Conservation (phyloP, 2,113 vertebrate genomes). For the Brachypteracias leptosomus region DNA sequence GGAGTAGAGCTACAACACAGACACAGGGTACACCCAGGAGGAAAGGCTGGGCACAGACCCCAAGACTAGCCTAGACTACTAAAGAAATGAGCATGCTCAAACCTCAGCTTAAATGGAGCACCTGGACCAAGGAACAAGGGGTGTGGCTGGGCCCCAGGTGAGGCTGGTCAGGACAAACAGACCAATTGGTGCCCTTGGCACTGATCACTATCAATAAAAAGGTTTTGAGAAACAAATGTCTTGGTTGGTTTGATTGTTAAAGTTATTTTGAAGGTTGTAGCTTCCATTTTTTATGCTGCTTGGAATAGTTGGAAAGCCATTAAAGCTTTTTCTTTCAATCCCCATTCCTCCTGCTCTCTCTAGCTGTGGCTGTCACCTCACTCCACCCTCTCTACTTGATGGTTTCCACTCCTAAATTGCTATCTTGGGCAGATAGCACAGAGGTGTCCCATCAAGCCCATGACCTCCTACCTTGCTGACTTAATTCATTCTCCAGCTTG, state of each 20-base stretch:
- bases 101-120: not conserved
- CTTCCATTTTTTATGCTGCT: not conserved
- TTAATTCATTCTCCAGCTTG: not conserved
- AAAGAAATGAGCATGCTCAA: accelerated
- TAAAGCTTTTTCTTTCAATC: not conserved
- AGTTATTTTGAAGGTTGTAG: not conserved
- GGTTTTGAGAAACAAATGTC: not conserved
- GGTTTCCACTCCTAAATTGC: not conserved
- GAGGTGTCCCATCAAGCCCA: not conserved
- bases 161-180: not conserved
- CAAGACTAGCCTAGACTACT: accelerated
- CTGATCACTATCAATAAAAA: not conserved
- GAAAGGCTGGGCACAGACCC: accelerated
- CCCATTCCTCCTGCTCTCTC: not conserved
- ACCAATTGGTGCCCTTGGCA: not conserved
- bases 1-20: accelerated
- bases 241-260: not conserved
- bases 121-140: not conserved
- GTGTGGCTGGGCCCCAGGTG: not conserved
- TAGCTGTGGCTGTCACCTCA: not conserved
- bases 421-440: accelerated
- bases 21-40: accelerated
- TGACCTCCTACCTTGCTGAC: not conserved
- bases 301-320: not conserved
- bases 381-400: accelerated